Conservation (phyloP, 2,888 invertebrate genomes). For the Thymelicus acteon region DNA sequence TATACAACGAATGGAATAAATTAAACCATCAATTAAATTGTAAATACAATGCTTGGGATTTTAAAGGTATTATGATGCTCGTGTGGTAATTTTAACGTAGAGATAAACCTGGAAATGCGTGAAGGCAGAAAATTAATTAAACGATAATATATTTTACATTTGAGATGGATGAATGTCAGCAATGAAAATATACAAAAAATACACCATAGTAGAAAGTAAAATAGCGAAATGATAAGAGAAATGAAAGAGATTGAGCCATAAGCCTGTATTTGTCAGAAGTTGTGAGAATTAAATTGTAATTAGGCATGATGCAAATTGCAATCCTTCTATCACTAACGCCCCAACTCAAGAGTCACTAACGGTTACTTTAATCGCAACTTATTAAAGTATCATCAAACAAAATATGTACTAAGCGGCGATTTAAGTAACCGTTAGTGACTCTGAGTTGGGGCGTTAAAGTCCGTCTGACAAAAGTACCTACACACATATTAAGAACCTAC, state of each 20-base stretch:
- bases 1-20: conserved; percentile 70
- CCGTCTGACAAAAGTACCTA: conserved; percentile 6
- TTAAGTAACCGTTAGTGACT: no score
- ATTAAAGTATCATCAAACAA: no score
- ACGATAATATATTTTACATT: background rate
- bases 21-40: conserved; percentile 15
- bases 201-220: background rate
- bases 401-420: no score
- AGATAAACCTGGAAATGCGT: background rate
- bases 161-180: no score
- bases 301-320: conserved; percentile 10
- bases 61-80: conserved; percentile 19
- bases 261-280: conserved; percentile 82
- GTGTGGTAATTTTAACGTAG: conserved; percentile 16
- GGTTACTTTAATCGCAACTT: no score
- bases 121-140: background rate
- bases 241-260: background rate
- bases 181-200: no score
- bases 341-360: no score
- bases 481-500: conserved; percentile 19
- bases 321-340: conserved; percentile 46
- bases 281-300: conserved; percentile 38
- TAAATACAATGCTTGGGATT: conserved; percentile 24
- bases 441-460: background rate
- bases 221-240: background rate